phyloP scores from a whole-genome alignment of 2,113 vertebrate genomes.

The Oncorhynchus keta region DNA sequence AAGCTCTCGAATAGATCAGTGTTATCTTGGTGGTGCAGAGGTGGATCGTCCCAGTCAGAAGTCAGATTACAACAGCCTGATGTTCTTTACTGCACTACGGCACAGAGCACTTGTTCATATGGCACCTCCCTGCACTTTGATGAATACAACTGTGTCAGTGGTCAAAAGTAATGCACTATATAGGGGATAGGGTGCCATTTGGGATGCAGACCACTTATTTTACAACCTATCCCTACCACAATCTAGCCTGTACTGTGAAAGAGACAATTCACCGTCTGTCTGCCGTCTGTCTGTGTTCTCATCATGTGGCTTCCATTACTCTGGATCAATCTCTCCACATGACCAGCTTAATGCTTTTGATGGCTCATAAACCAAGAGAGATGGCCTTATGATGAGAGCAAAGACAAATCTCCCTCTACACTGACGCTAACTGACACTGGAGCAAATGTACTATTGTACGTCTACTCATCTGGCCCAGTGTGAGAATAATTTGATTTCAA shows the following conservation, averaged over 20 bases:
- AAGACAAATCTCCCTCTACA: not conserved
- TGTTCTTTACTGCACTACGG: constrained; percentile 18
- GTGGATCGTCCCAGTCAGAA: no score
- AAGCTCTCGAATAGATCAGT: no score
- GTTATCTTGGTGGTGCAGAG: no score
- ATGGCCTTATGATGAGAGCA: no score
- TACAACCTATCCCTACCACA: not conserved
- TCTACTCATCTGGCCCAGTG: no score
- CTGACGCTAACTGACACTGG: no score
- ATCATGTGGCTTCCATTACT: not conserved
- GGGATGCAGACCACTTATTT: not conserved
- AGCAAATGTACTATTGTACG: no score
- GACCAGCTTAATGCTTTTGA: not conserved
- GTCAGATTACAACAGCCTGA: no score
- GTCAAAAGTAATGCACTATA: not conserved
- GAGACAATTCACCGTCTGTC: not conserved
- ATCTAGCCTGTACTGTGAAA: not conserved
- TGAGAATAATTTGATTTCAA: no score
- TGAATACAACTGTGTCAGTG: not conserved
- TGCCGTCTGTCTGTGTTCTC: not conserved
- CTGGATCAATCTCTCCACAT: not conserved
- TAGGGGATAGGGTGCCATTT: not conserved
- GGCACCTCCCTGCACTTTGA: no score
- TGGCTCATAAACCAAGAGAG: not conserved
- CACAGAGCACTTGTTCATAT: constrained; percentile 21